A percentile compares a stretch with the other conserved stretches of the same genome.
phyloP scores from a whole-genome alignment of 2,888 invertebrate species.

The Archips crataeganus region DNA sequence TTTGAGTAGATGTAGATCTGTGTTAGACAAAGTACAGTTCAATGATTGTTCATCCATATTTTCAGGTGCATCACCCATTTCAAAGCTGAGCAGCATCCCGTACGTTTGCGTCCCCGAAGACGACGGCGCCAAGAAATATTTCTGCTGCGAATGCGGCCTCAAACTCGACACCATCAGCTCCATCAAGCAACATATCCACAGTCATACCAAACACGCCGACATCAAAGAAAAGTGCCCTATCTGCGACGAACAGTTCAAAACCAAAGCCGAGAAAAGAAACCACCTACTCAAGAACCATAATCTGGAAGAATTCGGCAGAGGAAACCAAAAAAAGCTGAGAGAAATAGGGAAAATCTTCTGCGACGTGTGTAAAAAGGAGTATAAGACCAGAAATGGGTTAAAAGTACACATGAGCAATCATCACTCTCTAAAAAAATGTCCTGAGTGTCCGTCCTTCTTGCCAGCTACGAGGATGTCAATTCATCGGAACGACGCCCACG shows the following conservation, averaged over 20 bases:
- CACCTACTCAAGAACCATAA: slow-evolving; percentile 19
- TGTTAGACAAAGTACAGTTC: not conserved
- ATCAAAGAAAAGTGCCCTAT: slow-evolving; percentile 19
- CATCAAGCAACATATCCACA: slow-evolving; percentile 11
- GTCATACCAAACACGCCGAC: not conserved
- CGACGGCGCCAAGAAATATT: slow-evolving; percentile 9
- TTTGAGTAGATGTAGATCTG: too few relatives aligned
- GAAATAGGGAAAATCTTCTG: slow-evolving; percentile 1
- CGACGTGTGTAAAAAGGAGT: slow-evolving; percentile 7
- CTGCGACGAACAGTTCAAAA: slow-evolving; percentile 23
- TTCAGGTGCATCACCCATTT: slow-evolving; percentile 12
- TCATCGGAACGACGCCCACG: slow-evolving; percentile 44
- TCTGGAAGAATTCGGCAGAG: slow-evolving; percentile 11
- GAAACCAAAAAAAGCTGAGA: not conserved
- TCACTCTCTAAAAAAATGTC: slow-evolving; percentile 30
- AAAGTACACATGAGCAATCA: slow-evolving; percentile 17
- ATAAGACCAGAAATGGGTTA: slow-evolving; percentile 1
- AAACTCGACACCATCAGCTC: not conserved
- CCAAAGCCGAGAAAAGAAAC: not conserved
- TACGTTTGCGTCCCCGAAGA: slow-evolving; percentile 8
- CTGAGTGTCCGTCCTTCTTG: slow-evolving; percentile 35
- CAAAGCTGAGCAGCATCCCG: slow-evolving; percentile 7
- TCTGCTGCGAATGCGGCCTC: slow-evolving; percentile 14
- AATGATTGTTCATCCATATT: not conserved
- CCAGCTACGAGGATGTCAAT: not conserved